Percentiles rank a stretch among this genome's conserved stretches.
Conservation (phyloP, 2,113 vertebrate genomes). For the Bettongia penicillata region DNA sequence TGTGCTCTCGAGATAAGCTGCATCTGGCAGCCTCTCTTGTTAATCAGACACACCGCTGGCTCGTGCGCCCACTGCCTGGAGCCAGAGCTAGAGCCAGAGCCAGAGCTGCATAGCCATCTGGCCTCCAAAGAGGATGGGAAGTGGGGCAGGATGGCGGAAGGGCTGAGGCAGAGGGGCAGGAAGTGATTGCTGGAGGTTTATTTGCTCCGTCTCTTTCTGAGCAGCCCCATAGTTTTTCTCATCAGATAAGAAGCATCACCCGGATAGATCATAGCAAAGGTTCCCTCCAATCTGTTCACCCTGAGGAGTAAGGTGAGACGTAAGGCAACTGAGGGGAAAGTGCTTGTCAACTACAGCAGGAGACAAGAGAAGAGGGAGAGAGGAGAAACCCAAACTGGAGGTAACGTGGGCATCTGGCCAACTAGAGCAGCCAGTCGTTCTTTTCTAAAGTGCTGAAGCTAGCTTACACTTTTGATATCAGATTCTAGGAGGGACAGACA, state of each 20-base stretch:
- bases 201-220: background rate
- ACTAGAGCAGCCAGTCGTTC: background rate
- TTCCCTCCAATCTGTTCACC: background rate
- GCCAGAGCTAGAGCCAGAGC: background rate
- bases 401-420: background rate
- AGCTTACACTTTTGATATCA: background rate
- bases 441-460: background rate
- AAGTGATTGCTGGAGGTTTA: background rate
- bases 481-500: background rate
- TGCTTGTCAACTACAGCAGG: background rate
- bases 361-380: background rate
- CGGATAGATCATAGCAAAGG: background rate
- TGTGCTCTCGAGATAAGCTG: constrained; percentile 23
- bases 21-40: constrained; percentile 29
- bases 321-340: background rate
- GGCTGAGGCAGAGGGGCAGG: constrained; percentile 24
- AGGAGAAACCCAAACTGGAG: background rate
- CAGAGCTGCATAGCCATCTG: constrained; percentile 51
- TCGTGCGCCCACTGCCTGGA: constrained; percentile 36
- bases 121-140: constrained; percentile 20
- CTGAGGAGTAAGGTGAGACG: background rate
- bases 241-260: background rate
- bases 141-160: constrained; percentile 21
- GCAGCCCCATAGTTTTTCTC: background rate
- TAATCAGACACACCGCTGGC: constrained; percentile 58